Evolutionary conservation across 1,140 invertebrate species (phyloP).

Genomic region (Oedothorax gibbosus): DNA sequence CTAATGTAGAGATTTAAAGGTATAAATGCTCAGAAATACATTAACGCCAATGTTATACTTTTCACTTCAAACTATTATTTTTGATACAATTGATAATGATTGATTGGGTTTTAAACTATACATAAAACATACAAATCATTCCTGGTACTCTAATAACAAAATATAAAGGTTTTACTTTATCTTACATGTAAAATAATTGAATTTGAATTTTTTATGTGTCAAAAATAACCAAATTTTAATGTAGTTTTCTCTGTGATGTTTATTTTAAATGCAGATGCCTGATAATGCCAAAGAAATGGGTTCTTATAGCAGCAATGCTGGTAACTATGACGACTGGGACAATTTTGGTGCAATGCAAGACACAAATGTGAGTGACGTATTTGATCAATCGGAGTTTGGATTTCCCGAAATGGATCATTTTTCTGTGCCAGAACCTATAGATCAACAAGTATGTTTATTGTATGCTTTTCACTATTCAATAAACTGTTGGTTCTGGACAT

Average conservation of each 20-base stretch:
- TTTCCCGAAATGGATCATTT: conserved; percentile 41
- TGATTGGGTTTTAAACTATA: background rate
- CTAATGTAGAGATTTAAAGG: too few relatives aligned
- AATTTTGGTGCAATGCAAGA: conserved; percentile 33
- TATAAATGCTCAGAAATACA: background rate
- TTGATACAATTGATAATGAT: background rate
- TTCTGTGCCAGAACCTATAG: conserved; percentile 25
- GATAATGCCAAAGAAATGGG: conserved; percentile 15
- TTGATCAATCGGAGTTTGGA: conserved; percentile 37
- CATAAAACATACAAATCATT: background rate
- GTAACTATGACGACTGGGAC: conserved; percentile 39
- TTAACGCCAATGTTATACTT: background rate
- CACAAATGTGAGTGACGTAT: conserved; percentile 25
- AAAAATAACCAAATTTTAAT: background rate
- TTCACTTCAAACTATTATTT: background rate
- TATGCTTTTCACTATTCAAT: background rate
- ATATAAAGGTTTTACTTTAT: background rate
- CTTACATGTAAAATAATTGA: background rate
- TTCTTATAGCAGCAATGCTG: conserved; percentile 18
- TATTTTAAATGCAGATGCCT: conserved; percentile 25
- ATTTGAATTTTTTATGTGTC: background rate
- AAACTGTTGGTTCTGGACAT: too few relatives aligned
- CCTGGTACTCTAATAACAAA: background rate
- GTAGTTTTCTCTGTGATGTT: background rate
- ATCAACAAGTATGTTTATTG: conserved; percentile 30